Conservation (phyloP, 2,113 vertebrate species). For the Clarias macrocephalus region DNA sequence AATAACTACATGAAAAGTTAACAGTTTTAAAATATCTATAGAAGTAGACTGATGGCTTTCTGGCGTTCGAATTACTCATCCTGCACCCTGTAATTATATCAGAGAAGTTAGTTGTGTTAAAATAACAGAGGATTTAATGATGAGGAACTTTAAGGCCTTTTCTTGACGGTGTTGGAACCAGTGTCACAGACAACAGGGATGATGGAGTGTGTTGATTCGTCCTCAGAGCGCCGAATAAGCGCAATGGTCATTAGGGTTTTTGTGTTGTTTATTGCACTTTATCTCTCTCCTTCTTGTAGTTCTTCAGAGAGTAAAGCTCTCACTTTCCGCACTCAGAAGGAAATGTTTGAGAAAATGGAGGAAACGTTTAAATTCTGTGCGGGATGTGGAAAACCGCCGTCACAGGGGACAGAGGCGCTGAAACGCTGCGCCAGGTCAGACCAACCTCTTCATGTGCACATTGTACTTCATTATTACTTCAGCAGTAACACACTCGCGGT, state of each 20-base stretch:
- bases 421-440: slow-evolving; percentile 89
- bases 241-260: neutral
- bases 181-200: no score
- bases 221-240: neutral
- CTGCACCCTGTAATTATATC: no score
- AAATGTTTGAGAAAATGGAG: slow-evolving; percentile 96
- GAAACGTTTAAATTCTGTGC: slow-evolving; percentile 93
- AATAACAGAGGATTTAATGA: no score
- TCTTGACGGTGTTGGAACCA: no score
- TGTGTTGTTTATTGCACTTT: neutral
- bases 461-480: neutral
- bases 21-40: no score
- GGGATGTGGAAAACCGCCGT: slow-evolving; percentile 82
- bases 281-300: neutral
- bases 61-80: no score
- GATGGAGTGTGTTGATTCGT: neutral
- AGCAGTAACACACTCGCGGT: no score
- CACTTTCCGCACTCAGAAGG: slow-evolving; percentile 79
- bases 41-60: no score
- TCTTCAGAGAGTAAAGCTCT: neutral
- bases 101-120: no score
- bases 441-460: slow-evolving; percentile 15
- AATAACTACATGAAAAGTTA: neutral
- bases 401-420: slow-evolving; percentile 74
- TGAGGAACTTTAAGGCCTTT: no score